Evolutionary conservation across 2,113 vertebrate species (phyloP).

Genomic region (Anolis carolinensis): DNA sequence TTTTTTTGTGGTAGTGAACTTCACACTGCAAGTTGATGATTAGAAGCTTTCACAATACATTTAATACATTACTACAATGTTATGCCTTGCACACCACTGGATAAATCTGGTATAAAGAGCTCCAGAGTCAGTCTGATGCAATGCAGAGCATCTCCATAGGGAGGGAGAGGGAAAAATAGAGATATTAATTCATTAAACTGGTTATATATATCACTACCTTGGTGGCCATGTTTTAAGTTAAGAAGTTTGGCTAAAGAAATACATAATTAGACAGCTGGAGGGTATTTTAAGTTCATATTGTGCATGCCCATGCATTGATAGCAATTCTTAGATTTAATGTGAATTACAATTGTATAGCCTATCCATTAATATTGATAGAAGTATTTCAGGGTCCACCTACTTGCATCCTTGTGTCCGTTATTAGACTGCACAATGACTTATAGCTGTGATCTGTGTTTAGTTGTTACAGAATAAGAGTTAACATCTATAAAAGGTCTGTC

Average conservation of each 20-base stretch:
- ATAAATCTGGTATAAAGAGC: neutral
- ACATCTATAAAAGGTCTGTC: slow-evolving; percentile 4
- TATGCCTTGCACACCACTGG: neutral
- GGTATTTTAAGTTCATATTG: neutral
- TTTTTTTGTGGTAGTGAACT: neutral
- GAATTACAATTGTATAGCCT: neutral
- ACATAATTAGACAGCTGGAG: neutral
- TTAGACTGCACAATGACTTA: neutral
- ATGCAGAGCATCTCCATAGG: no score
- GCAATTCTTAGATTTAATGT: neutral
- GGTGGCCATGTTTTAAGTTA: neutral
- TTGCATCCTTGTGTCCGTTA: neutral
- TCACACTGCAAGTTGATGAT: neutral
- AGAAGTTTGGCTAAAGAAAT: neutral
- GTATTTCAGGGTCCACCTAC: neutral
- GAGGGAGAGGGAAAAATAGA: neutral
- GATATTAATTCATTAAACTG: neutral
- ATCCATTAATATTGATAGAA: neutral
- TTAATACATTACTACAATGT: neutral
- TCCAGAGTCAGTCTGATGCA: no score
- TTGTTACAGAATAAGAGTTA: neutral
- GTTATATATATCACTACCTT: neutral
- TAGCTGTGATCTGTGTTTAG: neutral
- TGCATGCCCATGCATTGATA: neutral
- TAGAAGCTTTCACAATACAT: neutral